Percentiles rank a stretch among this genome's conserved stretches.
Evolutionary conservation across 2,797 vertebrate genomes (phyloP).

Genomic region (Aldrovandia affinis): DNA sequence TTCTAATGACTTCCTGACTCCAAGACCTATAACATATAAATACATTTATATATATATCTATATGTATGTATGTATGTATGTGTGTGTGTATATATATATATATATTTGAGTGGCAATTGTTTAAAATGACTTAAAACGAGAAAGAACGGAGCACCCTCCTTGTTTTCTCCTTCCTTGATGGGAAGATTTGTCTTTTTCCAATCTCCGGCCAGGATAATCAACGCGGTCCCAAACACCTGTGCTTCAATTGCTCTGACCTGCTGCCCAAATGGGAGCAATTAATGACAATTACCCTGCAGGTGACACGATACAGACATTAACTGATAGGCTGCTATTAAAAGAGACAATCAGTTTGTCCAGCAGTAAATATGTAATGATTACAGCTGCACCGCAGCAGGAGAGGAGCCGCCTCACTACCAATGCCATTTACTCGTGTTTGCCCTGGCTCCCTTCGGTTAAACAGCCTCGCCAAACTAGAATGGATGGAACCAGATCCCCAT

Average conservation of each 20-base stretch:
- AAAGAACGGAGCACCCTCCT: slow-evolving; percentile 73
- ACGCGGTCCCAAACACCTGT: slow-evolving; percentile 82
- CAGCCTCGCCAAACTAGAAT: slow-evolving; percentile 75
- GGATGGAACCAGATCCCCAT: slow-evolving; percentile 66
- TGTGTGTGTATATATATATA: slow-evolving; percentile 11
- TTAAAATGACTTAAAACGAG: slow-evolving; percentile 73
- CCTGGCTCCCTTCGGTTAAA: slow-evolving; percentile 70
- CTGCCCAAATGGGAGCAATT: slow-evolving; percentile 81
- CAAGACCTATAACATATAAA: slow-evolving; percentile 43
- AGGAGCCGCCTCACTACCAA: slow-evolving; percentile 54
- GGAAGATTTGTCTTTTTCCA: slow-evolving; percentile 72
- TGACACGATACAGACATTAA: slow-evolving; percentile 81
- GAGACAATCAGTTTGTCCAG: slow-evolving; percentile 67
- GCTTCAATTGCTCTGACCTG: slow-evolving; percentile 78
- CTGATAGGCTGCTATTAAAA: slow-evolving; percentile 76
- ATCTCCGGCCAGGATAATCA: slow-evolving; percentile 70
- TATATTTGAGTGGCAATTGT: slow-evolving; percentile 63
- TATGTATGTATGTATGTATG: slow-evolving; percentile 17
- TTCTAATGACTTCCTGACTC: slow-evolving; percentile 48
- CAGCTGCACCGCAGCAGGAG: slow-evolving; percentile 73
- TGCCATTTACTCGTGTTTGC: slow-evolving; percentile 80
- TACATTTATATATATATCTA: slow-evolving; percentile 32
- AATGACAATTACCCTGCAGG: slow-evolving; percentile 85
- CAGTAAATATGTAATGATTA: slow-evolving; percentile 86
- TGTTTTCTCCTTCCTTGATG: slow-evolving; percentile 57